Evolutionary conservation across 2,797 vertebrate species (phyloP).

Genomic region (Hybognathus amarus): DNA sequence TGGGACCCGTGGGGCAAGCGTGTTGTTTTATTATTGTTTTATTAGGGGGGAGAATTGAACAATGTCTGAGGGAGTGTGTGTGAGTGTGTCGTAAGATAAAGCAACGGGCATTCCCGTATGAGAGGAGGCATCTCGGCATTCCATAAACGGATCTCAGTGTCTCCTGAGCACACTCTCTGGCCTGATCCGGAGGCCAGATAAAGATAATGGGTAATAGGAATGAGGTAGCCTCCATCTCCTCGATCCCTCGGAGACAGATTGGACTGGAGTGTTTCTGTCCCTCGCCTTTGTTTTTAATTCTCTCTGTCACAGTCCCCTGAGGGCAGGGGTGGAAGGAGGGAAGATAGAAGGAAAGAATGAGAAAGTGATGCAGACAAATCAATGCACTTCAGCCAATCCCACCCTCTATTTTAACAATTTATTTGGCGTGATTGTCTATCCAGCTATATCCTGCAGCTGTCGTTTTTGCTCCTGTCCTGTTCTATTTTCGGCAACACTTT

Average conservation of each 20-base stretch:
- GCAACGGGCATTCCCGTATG: background rate
- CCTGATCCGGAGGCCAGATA: conserved; percentile 82
- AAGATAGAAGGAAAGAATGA: conserved; percentile 32
- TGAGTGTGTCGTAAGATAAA: conserved; percentile 31
- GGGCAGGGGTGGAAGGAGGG: conserved; percentile 16
- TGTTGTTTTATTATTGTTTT: conserved; percentile 74
- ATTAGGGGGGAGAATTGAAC: conserved; percentile 67
- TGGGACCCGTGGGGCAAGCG: conserved; percentile 62
- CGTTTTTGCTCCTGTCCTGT: background rate
- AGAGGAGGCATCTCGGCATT: conserved; percentile 42
- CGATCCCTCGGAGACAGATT: conserved; percentile 79
- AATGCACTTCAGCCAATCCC: conserved; percentile 42
- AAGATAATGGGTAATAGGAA: conserved; percentile 90
- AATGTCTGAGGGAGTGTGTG: conserved; percentile 37
- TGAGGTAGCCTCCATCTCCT: conserved; percentile 72
- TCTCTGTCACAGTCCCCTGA: conserved; percentile 58
- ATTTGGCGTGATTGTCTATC: conserved; percentile 7
- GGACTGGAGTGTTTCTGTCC: conserved; percentile 76
- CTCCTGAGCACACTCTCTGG: conserved; percentile 53
- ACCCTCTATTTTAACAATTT: conserved; percentile 19
- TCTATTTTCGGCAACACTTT: too few relatives aligned
- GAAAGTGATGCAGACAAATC: conserved; percentile 46
- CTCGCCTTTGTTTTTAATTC: conserved; percentile 72
- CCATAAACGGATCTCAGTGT: conserved; percentile 21
- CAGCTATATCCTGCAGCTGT: conserved; percentile 13